Percentiles rank a stretch among this genome's conserved stretches.
Conservation (phyloP, 2,113 vertebrate species). For the Zootoca vivipara region DNA sequence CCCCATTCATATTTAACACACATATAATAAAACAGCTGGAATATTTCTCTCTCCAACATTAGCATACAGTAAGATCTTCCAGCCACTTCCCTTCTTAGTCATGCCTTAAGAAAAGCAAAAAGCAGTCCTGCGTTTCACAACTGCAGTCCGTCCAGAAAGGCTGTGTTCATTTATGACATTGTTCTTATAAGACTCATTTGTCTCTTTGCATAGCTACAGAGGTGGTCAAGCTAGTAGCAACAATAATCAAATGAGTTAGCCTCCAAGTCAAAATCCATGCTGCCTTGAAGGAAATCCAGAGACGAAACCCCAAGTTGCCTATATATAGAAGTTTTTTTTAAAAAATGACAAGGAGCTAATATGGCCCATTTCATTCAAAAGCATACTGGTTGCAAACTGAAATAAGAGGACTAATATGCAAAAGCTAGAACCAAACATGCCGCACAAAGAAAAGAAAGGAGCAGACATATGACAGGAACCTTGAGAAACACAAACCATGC, state of each 20-base stretch:
- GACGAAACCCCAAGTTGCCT: background rate
- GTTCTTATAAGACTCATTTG: constrained; percentile 4
- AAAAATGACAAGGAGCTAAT: background rate
- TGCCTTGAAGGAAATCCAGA: background rate
- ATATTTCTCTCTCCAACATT: background rate
- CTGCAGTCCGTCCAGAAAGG: background rate
- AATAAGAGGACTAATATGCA: background rate
- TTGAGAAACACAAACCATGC: background rate
- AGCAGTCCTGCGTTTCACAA: background rate
- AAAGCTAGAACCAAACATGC: background rate
- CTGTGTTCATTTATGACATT: background rate
- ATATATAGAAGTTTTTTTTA: background rate
- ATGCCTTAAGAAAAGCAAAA: background rate
- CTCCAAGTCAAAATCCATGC: background rate
- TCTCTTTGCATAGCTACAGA: background rate
- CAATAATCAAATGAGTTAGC: background rate
- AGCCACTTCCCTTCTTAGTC: background rate
- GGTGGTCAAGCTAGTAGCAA: background rate
- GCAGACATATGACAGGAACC: background rate
- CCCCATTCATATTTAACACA: background rate
- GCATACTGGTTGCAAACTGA: background rate
- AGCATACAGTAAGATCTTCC: background rate
- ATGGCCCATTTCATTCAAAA: background rate
- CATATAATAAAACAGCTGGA: background rate
- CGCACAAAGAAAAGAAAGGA: background rate